Base-by-base conservation (phyloP, 2,888 invertebrate species). In the Elegia similella region DNA sequence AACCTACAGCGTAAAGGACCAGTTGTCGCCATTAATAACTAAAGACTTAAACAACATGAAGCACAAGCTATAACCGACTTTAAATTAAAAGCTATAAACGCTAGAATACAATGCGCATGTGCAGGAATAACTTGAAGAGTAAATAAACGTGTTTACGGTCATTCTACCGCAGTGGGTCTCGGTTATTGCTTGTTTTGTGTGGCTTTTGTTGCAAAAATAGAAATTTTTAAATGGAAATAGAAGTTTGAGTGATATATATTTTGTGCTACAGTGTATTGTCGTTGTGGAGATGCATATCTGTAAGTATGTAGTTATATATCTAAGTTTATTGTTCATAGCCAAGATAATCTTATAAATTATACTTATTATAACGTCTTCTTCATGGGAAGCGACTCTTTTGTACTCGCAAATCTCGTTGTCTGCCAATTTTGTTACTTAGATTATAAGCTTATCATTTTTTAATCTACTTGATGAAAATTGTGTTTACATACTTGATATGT, bases 71-170 rank as follows among this genome's bases (percentile, higher is more conserved):
- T 8, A 44, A 44, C 5, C 34, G n/a, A 16, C 46, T 44, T 46
- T 32, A 44, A 55, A 0, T 5, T n/a, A 3, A 32, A 12, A 7
- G 5, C 7, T 2, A 30, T 17, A 29, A 23, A 42, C n/a, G 15
- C 38, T 48, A 42, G 8, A 42, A 42, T 42, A 13, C 42, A 48
- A 30, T 16, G 42, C 7, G 7, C 10, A 6, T 17, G 53, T 12
- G 34, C 23, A 34, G 15, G 56, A 42, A 42, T 44, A 34, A 43
- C 15, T 56, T 50, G 48, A 42, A 42, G 38, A 42, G 48, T 56
- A 42, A 60, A 69, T 68, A 53, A 62, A 70, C 68, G 69, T 75
- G 72, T 77, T 76, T 77, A 70, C 69, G 62, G 65, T 59, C 70
- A 72, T 59, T 71, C 63, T 63, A 38, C 54, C 64, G 55, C 59